Evolutionary conservation across 1,140 invertebrate species (phyloP).

Genomic region (Panagrolaimus sp.): DNA sequence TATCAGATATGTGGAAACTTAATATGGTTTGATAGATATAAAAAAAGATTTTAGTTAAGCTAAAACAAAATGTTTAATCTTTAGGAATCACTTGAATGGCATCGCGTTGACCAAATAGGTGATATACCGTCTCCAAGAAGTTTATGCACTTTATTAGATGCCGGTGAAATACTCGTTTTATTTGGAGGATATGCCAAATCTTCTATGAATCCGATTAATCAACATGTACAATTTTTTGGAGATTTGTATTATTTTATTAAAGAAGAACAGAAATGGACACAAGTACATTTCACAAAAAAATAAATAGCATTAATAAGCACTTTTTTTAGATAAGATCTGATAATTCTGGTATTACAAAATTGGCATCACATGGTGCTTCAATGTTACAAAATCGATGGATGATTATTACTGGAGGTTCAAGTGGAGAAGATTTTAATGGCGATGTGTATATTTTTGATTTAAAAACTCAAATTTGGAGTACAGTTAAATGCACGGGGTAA

Average conservation of each 20-base stretch:
- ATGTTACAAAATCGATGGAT: slow-evolving; percentile 26
- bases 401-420: slow-evolving; percentile 45
- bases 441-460: slow-evolving; percentile 45
- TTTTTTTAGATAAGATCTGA: neutral
- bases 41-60: no score
- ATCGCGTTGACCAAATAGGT: neutral
- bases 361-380: neutral
- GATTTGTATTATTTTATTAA: slow-evolving; percentile 10
- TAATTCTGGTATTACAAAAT: neutral
- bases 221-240: slow-evolving; percentile 4
- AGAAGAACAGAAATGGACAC: neutral
- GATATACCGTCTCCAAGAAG: neutral
- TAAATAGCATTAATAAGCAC: no score
- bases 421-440: slow-evolving; percentile 42
- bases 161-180: neutral
- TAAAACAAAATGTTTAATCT: no score
- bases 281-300: neutral
- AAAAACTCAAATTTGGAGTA: slow-evolving; percentile 30
- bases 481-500: slow-evolving; percentile 40
- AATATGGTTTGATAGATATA: neutral
- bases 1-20: slow-evolving; percentile 9
- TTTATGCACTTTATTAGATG: neutral
- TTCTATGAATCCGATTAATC: slow-evolving; percentile 10
- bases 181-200: slow-evolving; percentile 12
- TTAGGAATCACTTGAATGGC: slow-evolving; percentile 8